These are phyloP conservation scores for Choristoneura rosaceana DNA, from an alignment of 2,888 invertebrate genomes.

Conservation along the genomic window DNA sequence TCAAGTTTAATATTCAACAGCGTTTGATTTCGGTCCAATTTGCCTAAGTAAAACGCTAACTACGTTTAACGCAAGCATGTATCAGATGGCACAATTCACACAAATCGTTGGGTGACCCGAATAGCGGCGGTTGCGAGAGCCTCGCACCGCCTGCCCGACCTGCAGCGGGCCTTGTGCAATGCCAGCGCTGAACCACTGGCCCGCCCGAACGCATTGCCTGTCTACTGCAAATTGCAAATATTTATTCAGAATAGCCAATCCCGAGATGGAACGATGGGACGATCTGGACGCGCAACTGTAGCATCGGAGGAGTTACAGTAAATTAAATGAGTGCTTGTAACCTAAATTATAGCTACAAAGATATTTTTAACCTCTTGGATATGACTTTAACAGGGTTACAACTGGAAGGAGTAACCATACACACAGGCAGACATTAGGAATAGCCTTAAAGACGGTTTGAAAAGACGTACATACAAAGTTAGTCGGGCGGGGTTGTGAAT, in stretches of 20 bases:
- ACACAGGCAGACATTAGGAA: background rate
- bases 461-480: conserved; percentile 35
- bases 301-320: background rate
- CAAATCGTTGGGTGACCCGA: conserved; percentile 83
- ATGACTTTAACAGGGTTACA: background rate
- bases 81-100: conserved; percentile 83
- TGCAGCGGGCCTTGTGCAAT: conserved; percentile 81
- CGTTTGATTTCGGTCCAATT: conserved; percentile 5
- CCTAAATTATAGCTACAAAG: background rate
- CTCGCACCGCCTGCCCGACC: conserved; percentile 74
- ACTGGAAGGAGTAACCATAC: conserved; percentile 13
- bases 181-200: conserved; percentile 60
- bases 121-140: conserved; percentile 80
- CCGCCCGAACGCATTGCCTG: conserved; percentile 39
- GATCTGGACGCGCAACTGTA: background rate
- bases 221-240: conserved; percentile 4
- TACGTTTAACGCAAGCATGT: conserved; percentile 62
- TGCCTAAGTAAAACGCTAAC: conserved; percentile 47
- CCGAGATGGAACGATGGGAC: background rate
- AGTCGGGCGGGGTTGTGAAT: conserved; percentile 65
- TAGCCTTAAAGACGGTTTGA: conserved; percentile 9
- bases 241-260: background rate
- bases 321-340: background rate
- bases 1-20: background rate
- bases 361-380: background rate